These are phyloP conservation scores for Cuculus canorus DNA, from an alignment of 2,797 vertebrate species.

Conservation along the genomic window DNA sequence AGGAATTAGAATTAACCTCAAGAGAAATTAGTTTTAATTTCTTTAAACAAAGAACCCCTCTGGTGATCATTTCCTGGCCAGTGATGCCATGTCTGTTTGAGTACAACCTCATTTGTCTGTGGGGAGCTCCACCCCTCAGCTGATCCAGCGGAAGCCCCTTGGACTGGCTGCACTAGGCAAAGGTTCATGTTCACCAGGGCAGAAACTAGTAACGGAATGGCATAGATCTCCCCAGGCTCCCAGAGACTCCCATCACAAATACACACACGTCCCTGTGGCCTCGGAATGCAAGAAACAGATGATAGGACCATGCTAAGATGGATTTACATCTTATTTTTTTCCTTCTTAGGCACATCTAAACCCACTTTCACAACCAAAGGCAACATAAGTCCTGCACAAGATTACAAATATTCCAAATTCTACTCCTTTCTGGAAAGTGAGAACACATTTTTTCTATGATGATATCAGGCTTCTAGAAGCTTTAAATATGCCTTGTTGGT, in stretches of 20 bases:
- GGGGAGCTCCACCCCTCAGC: neutral
- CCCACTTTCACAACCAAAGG: neutral
- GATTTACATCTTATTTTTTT: neutral
- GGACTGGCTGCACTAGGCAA: neutral
- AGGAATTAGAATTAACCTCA: neutral
- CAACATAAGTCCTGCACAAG: accelerated
- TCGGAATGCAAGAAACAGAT: neutral
- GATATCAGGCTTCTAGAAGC: neutral
- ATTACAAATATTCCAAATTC: neutral
- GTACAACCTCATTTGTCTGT: accelerated
- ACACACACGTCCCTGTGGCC: neutral
- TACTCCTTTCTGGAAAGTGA: neutral
- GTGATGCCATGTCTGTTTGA: neutral
- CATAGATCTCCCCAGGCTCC: neutral
- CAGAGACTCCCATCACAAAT: neutral
- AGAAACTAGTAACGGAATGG: neutral
- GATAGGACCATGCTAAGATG: neutral
- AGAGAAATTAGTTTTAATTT: neutral
- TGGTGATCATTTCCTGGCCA: neutral
- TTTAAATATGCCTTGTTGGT: neutral
- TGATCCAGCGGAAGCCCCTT: neutral
- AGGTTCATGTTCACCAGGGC: neutral
- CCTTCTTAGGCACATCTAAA: neutral
- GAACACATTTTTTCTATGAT: neutral
- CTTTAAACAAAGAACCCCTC: neutral